These are phyloP conservation scores for Gallinago paraguaiae DNA, from an alignment of 2,113 vertebrate genomes.

Conservation along the genomic window DNA sequence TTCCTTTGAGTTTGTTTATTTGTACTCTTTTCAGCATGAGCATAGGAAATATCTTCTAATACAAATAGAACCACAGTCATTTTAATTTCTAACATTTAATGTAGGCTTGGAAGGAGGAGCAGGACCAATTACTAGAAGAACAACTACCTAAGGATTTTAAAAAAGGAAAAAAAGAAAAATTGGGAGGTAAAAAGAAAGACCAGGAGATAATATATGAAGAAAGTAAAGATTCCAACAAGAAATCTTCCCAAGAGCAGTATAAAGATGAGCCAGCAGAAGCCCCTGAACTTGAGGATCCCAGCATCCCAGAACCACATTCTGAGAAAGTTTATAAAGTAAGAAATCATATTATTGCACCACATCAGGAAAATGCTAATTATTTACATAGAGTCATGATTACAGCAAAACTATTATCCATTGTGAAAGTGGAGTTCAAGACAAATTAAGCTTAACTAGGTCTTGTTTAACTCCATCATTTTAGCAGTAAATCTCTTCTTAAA, in stretches of 20 bases:
- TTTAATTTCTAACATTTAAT: not conserved
- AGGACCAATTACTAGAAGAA: constrained; percentile 74
- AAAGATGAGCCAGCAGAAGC: constrained; percentile 48
- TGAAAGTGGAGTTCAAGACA: not conserved
- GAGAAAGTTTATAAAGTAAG: constrained; percentile 69
- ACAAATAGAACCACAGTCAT: not conserved
- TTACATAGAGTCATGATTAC: not conserved
- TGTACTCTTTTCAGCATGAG: not conserved
- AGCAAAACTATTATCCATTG: not conserved
- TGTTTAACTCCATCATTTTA: not conserved
- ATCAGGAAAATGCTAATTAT: not conserved
- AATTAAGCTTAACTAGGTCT: not conserved
- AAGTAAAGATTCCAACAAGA: constrained; percentile 18
- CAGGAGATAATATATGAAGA: not conserved
- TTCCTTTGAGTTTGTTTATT: not conserved
- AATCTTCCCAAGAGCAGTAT: not conserved
- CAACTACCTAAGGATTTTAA: constrained; percentile 66
- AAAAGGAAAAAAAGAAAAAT: constrained; percentile 65
- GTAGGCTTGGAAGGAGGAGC: constrained; percentile 83
- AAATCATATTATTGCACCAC: not conserved
- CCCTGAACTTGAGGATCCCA: not conserved
- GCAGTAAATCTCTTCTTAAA: not conserved
- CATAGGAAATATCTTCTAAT: not conserved
- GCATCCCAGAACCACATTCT: not conserved
- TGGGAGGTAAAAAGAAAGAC: constrained; percentile 51